A percentile compares a stretch with the other conserved stretches of the same genome.
Conservation (phyloP, 2,888 invertebrate genomes). For the Phania funesta region DNA sequence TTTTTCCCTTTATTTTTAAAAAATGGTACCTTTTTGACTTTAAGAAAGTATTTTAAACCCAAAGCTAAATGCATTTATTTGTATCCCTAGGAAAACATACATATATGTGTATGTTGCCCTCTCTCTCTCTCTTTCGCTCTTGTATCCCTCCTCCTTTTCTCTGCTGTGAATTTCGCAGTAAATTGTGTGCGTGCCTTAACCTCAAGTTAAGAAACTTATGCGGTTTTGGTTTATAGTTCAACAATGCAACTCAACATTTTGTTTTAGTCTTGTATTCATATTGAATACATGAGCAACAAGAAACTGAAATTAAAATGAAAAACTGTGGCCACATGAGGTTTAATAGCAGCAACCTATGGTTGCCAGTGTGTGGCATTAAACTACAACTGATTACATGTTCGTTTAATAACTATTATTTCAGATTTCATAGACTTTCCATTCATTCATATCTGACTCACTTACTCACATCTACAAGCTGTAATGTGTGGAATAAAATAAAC, state of each 20-base stretch:
- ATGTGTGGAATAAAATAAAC: constrained; percentile 8
- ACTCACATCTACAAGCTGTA: neutral
- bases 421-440: neutral
- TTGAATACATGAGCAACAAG: neutral
- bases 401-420: constrained; percentile 47
- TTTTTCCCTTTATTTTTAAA: too few species aligned
- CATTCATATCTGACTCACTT: neutral
- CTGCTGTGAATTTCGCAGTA: neutral
- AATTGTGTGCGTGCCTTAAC: constrained; percentile 62
- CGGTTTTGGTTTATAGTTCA: constrained; percentile 60
- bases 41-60: too few species aligned
- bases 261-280: constrained; percentile 4
- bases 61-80: too few species aligned
- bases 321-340: constrained; percentile 47
- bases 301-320: constrained; percentile 33
- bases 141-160: neutral
- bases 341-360: constrained; percentile 20
- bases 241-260: constrained; percentile 36
- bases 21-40: neutral
- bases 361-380: constrained; percentile 13
- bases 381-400: constrained; percentile 27
- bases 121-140: neutral
- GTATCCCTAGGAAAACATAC: neutral
- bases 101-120: neutral
- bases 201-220: constrained; percentile 67